A percentile compares a stretch with the other conserved stretches of the same genome.
phyloP scores from a whole-genome alignment of 2,113 vertebrate genomes.

The Spermophilus dauricus region DNA sequence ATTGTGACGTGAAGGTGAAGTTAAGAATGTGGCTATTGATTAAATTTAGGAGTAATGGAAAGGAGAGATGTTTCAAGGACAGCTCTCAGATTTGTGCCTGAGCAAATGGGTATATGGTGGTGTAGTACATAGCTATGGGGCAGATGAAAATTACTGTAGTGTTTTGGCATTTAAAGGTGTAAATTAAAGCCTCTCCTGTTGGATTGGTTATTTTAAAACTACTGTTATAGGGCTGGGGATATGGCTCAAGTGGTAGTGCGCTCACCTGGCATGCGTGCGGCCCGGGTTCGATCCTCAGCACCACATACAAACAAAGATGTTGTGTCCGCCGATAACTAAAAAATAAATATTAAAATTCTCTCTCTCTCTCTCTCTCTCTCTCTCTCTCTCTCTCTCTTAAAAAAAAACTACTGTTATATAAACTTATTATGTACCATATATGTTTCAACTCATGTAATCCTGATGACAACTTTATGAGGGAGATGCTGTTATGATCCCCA shows the following conservation, averaged over 20 bases:
- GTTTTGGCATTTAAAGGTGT: background rate
- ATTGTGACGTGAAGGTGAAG: constrained; percentile 1
- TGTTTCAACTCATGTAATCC: background rate
- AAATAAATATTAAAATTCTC: no score
- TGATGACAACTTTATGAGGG: background rate
- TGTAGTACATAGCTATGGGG: background rate
- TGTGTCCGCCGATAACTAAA: no score
- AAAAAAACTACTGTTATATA: background rate
- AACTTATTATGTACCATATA: background rate
- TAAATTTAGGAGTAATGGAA: background rate
- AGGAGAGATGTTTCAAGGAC: background rate
- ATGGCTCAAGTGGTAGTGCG: no score
- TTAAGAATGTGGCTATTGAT: background rate
- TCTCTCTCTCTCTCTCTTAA: fast-evolving
- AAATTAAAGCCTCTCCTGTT: background rate
- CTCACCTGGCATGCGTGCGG: no score
- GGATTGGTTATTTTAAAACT: background rate
- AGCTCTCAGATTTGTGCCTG: background rate
- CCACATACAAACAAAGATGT: no score
- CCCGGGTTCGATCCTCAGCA: no score
- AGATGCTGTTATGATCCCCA: background rate
- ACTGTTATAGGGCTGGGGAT: background rate
- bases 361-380: no score
- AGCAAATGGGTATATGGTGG: background rate
- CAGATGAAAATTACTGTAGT: background rate